Evolutionary conservation across 2,888 invertebrate species (phyloP).

Genomic region (Myathropa florea): DNA sequence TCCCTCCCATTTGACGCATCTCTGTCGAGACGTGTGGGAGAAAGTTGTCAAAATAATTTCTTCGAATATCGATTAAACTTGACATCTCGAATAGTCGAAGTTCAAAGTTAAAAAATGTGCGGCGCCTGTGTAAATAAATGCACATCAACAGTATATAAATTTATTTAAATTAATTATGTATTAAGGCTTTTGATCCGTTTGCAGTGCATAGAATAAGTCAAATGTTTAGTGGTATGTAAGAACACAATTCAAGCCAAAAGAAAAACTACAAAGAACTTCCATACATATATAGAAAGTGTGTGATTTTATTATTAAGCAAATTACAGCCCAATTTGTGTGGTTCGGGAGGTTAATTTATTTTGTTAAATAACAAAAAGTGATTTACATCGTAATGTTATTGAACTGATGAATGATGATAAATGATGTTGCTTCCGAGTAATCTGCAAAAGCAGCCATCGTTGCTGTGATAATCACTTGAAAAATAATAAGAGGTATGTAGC

Average conservation of each 20-base stretch:
- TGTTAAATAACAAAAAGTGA: conserved; percentile 13
- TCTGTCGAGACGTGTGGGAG: neutral
- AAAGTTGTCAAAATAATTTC: conserved; percentile 32
- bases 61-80: conserved; percentile 13
- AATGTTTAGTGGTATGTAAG: neutral
- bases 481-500: neutral
- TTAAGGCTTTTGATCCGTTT: neutral
- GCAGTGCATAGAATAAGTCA: neutral
- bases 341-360: neutral
- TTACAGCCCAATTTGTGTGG: neutral
- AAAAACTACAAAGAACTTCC: conserved; percentile 21
- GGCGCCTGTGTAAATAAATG: conserved; percentile 7
- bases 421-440: conserved; percentile 27
- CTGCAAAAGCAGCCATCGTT: conserved; percentile 10
- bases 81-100: conserved; percentile 6
- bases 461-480: neutral
- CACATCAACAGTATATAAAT: neutral
- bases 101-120: neutral
- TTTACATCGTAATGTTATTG: neutral
- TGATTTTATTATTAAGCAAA: conserved; percentile 9
- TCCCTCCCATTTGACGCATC: neutral
- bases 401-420: neutral
- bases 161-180: conserved; percentile 8
- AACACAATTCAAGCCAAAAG: neutral
- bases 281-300: neutral